A percentile compares a stretch with the other conserved stretches of the same genome.
Conservation (phyloP, 1,140 invertebrate species). For the Vanessa atalanta region DNA sequence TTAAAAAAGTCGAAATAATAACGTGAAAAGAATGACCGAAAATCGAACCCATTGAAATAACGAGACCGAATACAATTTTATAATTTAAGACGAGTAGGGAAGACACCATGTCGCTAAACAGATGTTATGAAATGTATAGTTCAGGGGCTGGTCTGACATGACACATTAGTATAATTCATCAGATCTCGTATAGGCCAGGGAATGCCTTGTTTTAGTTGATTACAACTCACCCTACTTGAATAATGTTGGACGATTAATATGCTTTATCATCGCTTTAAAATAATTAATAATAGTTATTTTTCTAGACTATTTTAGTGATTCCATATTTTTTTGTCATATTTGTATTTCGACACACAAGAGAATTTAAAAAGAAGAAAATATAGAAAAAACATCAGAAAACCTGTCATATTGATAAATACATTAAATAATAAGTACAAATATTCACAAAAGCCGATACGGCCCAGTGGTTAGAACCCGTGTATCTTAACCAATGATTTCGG, state of each 20-base stretch:
- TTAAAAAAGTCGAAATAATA: too few relatives aligned
- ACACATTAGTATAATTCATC: constrained; percentile 62
- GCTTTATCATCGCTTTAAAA: constrained; percentile 9
- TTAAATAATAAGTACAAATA: too few relatives aligned
- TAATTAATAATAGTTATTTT: constrained; percentile 9
- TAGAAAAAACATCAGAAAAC: too few relatives aligned
- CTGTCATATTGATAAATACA: too few relatives aligned
- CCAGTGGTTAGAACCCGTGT: too few relatives aligned
- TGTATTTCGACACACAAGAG: background rate
- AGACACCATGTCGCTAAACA: constrained; percentile 11
- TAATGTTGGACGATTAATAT: constrained; percentile 47
- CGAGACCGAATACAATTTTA: background rate
- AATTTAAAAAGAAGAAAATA: too few relatives aligned
- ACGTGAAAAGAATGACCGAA: too few relatives aligned
- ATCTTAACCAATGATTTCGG: too few relatives aligned
- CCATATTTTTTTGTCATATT: background rate
- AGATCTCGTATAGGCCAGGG: constrained; percentile 44
- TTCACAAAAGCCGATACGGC: too few relatives aligned
- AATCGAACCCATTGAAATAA: too few relatives aligned
- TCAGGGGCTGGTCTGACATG: constrained; percentile 51
- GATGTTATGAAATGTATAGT: constrained; percentile 43
- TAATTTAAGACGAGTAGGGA: background rate
- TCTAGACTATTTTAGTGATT: constrained; percentile 7
- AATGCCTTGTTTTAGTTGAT: constrained; percentile 58
- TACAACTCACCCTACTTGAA: constrained; percentile 50